These are phyloP conservation scores for Ptilorrhoa leucosticta DNA, from an alignment of 2,113 vertebrate species.

Conservation along the genomic window DNA sequence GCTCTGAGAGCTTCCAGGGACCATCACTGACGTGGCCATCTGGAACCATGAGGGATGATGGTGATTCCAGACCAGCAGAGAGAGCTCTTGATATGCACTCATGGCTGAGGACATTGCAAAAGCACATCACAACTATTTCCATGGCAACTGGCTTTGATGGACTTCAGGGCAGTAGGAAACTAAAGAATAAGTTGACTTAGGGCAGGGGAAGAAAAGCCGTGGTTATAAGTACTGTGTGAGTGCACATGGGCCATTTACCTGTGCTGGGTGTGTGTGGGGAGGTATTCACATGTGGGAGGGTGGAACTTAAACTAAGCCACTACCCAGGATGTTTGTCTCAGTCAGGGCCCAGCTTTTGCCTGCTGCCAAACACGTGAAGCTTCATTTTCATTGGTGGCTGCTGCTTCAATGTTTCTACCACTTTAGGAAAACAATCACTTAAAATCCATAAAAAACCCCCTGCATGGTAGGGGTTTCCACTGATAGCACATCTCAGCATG, in stretches of 20 bases:
- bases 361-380: background rate
- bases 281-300: background rate
- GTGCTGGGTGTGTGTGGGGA: background rate
- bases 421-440: background rate
- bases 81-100: conserved; percentile 48
- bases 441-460: background rate
- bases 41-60: background rate
- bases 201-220: background rate
- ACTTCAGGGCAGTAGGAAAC: conserved; percentile 19
- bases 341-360: background rate
- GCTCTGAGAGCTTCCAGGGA: background rate
- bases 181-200: conserved; percentile 11
- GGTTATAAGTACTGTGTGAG: background rate
- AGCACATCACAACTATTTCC: conserved; percentile 33
- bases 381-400: background rate
- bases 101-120: background rate
- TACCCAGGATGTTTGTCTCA: background rate
- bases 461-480: background rate
- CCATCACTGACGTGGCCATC: background rate
- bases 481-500: background rate
- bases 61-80: conserved; percentile 54
- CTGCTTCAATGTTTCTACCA: background rate
- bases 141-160: conserved; percentile 53
- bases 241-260: background rate
- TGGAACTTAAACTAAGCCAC: background rate